Evolutionary conservation across 2,888 invertebrate species (phyloP).

Genomic region (Archaeoteleia sp.): DNA sequence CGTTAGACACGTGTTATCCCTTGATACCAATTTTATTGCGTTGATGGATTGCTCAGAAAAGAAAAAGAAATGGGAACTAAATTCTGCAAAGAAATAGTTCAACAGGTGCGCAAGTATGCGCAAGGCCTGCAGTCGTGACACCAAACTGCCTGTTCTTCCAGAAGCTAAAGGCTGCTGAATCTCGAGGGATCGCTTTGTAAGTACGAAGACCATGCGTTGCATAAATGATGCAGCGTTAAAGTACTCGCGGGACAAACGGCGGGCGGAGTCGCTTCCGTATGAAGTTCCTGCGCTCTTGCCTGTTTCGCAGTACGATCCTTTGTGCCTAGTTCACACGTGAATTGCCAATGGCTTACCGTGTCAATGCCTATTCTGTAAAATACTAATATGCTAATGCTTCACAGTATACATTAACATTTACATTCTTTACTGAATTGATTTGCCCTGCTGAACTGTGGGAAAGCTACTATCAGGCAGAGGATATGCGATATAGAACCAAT

Average conservation of each 20-base stretch:
- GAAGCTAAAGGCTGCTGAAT: constrained; percentile 61
- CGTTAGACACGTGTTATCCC: too few species aligned
- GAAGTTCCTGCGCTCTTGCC: constrained; percentile 62
- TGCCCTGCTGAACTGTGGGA: constrained; percentile 26
- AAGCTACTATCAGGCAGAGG: too few species aligned
- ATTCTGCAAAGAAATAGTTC: constrained; percentile 44
- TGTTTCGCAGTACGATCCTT: constrained; percentile 55
- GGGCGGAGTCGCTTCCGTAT: constrained; percentile 59
- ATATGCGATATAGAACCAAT: too few species aligned
- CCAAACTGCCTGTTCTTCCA: constrained; percentile 60
- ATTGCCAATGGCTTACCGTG: constrained; percentile 36
- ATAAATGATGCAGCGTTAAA: constrained; percentile 71
- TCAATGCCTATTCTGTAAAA: constrained; percentile 41
- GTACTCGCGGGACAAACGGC: constrained; percentile 61
- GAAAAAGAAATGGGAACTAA: constrained; percentile 23
- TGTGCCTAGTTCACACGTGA: constrained; percentile 46
- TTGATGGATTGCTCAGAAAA: constrained; percentile 32
- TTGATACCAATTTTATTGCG: constrained; percentile 40
- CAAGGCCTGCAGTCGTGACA: constrained; percentile 54
- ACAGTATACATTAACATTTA: constrained; percentile 37
- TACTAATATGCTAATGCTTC: constrained; percentile 48
- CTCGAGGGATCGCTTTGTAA: constrained; percentile 71
- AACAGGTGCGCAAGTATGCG: constrained; percentile 57
- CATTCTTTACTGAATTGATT: constrained; percentile 44
- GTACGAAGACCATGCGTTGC: constrained; percentile 67